Evolutionary conservation across 92 coral and sea anemone genomes (phyloP), one percentile per base, ranked within the genome.

Genomic region (Zoanthus sansibaricus): DNA sequence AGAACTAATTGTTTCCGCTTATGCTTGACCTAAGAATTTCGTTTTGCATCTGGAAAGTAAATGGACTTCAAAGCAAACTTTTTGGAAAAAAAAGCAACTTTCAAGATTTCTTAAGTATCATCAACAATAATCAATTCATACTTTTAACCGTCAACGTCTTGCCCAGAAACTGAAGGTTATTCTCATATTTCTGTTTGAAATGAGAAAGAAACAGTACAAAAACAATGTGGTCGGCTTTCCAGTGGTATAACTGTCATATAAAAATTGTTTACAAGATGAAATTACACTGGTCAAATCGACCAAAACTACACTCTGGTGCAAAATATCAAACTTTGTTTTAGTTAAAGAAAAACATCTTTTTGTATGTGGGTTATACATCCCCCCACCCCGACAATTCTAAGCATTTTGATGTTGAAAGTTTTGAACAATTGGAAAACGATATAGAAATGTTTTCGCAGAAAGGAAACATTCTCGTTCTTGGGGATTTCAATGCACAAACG

Each of bases 331-430:
- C 11, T 37, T 45, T 59, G 59, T 82, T 30, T 48, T 62, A 49
- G 31, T 30, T 44, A 82, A 59, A 58, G 21, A 79, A 54, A 66
- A 79, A 79, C 69, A 62, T 71, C 44, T 82, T 25, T 82, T 59
- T 82, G 30, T 82, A 47, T 82, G 77, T 82, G 78, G 86, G 37
- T 67, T 47, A 32, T 82, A 82, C 72, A 82, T 82, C 12, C 86
- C 86, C 67, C 77, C 86, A 64, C 62, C 86, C 76, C 10, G 86
- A 80, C 32, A 80, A 80, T 18, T 80, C 86, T 20, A 55, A 55
- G 30, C 59, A 80, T 80, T 80, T 80, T 58, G 37, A 55, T 46
- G 21, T 12, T 59, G 76, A 20, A 59, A 80, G 61, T 25, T 79
- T 80, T 80, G 86, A 80, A 20, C 48, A 59, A 55, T 1, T 80